Base-by-base conservation (phyloP, 2,888 invertebrate genomes). In the Spodoptera littoralis region DNA sequence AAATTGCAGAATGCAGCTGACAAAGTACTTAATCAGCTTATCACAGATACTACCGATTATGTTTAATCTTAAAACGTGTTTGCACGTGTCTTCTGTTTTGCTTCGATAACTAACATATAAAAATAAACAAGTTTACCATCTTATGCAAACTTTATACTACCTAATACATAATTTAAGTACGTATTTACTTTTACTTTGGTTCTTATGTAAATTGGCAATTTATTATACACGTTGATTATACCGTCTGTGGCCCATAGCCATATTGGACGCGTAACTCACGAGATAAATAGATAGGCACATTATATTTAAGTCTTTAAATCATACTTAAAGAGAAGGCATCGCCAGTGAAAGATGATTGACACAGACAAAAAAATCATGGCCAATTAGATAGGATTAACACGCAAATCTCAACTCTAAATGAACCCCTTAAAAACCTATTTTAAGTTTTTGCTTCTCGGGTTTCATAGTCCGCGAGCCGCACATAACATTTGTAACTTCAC, bases 401-500 rank as follows among this genome's bases (percentile, higher is more conserved):
- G 42, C 50, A 13, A 77, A 77, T 64, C 43, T 60, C 51, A 56
- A 68, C 77, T 62, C 51, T 75, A 77, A 55, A 12, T 18, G 9
- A 8, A 22, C 13, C 3, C 3, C 1, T 0, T 11, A 56, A 61
- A 59, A 60, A 36, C 11, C 9, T 11, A 56, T 64, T 57, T 69
- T 51, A 30, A 59, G 11, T 22, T 57, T 18, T 60, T 43, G 45
- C 8, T 50, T 18, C 55, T 48, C 5, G 6, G 11, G 5, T 44
- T 57, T 59, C 46, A 54, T 50, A 62, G 72, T 59, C 47, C 30
- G 49, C 13, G 62, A 67, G 60, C 57, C 44, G 60, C 55, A 54
- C 68, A 73, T 73, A 73, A 73, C 69, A 55, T 72, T 73, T 73
- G 68, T 63, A 70, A 76, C 73, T 75, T 73, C 68, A 65, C 71